Evolutionary conservation across 2,888 invertebrate genomes (phyloP).

Genomic region (Dexiosoma caninum): DNA sequence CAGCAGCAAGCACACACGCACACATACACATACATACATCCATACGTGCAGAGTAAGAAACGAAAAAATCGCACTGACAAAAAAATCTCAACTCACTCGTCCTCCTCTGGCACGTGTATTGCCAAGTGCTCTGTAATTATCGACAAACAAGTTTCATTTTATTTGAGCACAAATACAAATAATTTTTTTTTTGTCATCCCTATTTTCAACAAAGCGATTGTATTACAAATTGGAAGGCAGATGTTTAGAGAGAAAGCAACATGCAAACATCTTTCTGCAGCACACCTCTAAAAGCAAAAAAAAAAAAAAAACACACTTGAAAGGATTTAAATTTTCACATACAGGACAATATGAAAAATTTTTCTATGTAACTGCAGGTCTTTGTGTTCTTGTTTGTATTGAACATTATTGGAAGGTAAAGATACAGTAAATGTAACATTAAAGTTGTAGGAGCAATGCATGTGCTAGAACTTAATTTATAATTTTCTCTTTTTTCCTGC

Average conservation of each 20-base stretch:
- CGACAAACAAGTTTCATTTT: constrained; percentile 65
- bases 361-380: constrained; percentile 27
- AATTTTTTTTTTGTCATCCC: constrained; percentile 35
- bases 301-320: not conserved
- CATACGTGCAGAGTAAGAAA: not conserved
- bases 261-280: constrained; percentile 10
- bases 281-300: constrained; percentile 29
- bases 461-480: not conserved
- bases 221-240: constrained; percentile 66
- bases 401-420: constrained; percentile 9
- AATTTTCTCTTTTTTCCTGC: not conserved
- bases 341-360: not conserved
- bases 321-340: constrained; percentile 35
- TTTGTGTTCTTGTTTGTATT: constrained; percentile 40
- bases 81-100: constrained; percentile 3
- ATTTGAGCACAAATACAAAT: constrained; percentile 8
- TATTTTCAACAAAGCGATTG: constrained; percentile 61
- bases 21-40: not conserved
- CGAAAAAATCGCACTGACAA: not conserved
- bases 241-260: constrained; percentile 33
- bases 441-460: not conserved
- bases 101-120: not conserved
- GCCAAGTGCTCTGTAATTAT: constrained; percentile 66
- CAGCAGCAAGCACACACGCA: not conserved
- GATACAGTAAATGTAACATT: not conserved